Conservation (phyloP, 2,113 vertebrate species). For the Philantomba maxwellii region DNA sequence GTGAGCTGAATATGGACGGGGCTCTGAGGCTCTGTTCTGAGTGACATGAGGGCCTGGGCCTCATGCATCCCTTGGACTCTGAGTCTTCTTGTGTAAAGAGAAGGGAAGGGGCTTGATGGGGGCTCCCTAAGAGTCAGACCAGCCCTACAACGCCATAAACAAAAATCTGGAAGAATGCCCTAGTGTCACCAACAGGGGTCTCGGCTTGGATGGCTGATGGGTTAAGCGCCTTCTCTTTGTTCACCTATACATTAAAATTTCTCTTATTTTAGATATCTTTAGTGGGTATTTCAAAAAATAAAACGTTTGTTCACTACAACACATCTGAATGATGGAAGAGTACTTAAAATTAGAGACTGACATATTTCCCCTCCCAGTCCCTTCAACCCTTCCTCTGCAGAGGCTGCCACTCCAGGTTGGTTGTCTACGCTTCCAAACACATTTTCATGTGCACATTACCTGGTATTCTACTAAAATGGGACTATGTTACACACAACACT, state of each 20-base stretch:
- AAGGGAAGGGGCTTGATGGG: not conserved
- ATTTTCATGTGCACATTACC: not conserved
- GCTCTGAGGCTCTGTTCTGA: not conserved
- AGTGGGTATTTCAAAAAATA: not conserved
- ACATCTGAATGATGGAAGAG: not conserved
- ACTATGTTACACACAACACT: not conserved
- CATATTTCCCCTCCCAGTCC: not conserved
- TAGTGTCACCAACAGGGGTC: not conserved
- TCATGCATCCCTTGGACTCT: not conserved
- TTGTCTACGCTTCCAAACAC: not conserved
- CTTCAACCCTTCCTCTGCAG: not conserved
- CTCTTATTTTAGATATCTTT: constrained; percentile 2
- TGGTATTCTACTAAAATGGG: not conserved
- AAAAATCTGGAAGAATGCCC: not conserved
- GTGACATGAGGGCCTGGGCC: not conserved
- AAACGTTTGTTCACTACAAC: not conserved
- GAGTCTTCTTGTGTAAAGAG: not conserved
- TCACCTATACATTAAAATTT: not conserved
- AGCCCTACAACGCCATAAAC: not conserved
- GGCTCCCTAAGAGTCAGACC: not conserved
- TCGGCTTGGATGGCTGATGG: not conserved
- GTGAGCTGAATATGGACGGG: not conserved
- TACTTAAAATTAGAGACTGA: not conserved
- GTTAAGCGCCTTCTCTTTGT: not conserved
- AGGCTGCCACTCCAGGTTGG: not conserved